Base-by-base conservation (phyloP, 1,140 invertebrate species). In the Danaus plexippus region DNA sequence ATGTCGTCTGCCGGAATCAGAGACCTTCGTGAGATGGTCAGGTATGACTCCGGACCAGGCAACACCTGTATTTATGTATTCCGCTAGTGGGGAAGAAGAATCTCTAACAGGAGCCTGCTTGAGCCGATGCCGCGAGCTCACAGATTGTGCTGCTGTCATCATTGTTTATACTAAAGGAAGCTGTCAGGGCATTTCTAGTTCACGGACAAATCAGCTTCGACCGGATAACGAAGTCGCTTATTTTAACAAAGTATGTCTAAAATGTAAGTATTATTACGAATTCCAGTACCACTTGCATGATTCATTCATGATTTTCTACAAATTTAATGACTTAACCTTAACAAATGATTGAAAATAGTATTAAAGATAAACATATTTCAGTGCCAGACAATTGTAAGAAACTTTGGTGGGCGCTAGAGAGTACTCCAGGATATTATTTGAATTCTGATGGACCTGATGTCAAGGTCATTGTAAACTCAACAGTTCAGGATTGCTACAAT, bases 341-440 rank as follows among this genome's bases (percentile, higher is more conserved):
- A 32, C 40, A 13, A 11, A 44, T 51, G 40, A 12, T 43, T 44
- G 48, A 22, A 2, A 55, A 56, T 45, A 48, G 18, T 43, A 44
- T 42, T 12, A 43, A n/a, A 11, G 10, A 54, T 18, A 18, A 41
- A 42, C 54, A 8, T 11, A 44, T 65, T 64, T 11, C 54, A 88
- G 86, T 82, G 52, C 71, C 80, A 46, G 59, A 61, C 45, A 64
- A 49, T 7, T 88, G 87, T 62, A 61, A 51, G 3, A 59, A 65
- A 1, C 76, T 77, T 11, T 82, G 85, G 74, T 88, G 87, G 87
- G 65, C 76, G 1, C 47, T 85, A 51, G 87, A 88, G 54, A 82
- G 75, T 41, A 85, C 84, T 0, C 74, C 81, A 1, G 85, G 87
- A 0, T 87, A 87, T 52, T 75, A 79, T 43, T 61, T 88, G 11